Base-by-base conservation (phyloP, 2,113 vertebrate species). In the Dunckerocampus dactyliophorus region DNA sequence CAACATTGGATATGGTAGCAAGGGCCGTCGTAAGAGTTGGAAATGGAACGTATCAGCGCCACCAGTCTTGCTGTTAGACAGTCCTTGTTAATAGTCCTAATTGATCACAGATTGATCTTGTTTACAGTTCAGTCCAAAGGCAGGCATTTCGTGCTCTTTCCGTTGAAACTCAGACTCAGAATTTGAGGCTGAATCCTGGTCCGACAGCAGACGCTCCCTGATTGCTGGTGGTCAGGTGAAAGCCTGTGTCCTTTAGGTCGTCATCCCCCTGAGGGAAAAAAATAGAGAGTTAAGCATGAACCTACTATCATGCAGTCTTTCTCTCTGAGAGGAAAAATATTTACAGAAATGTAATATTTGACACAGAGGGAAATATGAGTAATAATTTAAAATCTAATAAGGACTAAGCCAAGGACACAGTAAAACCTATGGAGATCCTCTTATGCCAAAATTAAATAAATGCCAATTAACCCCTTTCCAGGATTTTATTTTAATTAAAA, bases 151-250 rank as follows among this genome's bases (percentile, higher is more conserved):
- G 1, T 11, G 57, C 22, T 51, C 46, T 67, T 59, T 59, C 7
- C 16, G 6, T 2, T 9, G 5, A 14, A 22, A 43, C 39, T 43
- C 22, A 20, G 59, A 14, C 54, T 92, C 79, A 98, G 74, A 99
- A 99, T 68, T 98, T 99, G 61, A 98, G 93, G 88, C 95, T 99
- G 86, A 99, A 99, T 24, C 97, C 97, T 0, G 95, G 95, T 2
- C 97, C 97, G 0, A 94, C 94, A 0, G 95, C 96, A 0, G 96
- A 99, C 0, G 90, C 95, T 24, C 96, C 97, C 84, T 98, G 96
- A 48, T 94, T 98, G 1, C 95, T 97, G 74, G 93, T 95, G 15
- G 95, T 99, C 72, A 99, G 87, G 51, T 99, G 95, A 82, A 99
- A 99, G 42, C 97, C 97, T 0, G 95, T 97, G 55, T 98, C 95